Conservation (phyloP, 2,797 vertebrate species). For the Semotilus atromaculatus region DNA sequence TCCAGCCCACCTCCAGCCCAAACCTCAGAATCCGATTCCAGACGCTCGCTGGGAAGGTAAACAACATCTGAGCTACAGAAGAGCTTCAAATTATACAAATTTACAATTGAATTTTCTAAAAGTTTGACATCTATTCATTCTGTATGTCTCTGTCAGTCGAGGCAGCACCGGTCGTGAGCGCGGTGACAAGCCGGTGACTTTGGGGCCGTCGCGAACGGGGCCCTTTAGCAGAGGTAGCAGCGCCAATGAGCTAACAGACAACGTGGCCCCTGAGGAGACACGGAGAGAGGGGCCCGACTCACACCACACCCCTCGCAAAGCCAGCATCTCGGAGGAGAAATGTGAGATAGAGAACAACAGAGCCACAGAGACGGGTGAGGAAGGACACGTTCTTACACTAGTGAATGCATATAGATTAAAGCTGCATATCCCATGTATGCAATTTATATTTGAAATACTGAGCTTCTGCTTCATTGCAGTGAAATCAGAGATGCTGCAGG, state of each 20-base stretch:
- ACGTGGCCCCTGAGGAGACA: conserved; percentile 82
- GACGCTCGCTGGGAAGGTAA: conserved; percentile 90
- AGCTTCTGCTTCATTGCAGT: conserved; percentile 66
- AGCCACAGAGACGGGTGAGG: conserved; percentile 82
- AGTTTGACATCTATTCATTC: not conserved
- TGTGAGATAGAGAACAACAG: conserved; percentile 76
- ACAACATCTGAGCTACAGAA: no score
- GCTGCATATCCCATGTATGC: not conserved
- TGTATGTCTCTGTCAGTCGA: conserved; percentile 64
- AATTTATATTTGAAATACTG: not conserved
- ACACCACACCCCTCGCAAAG: conserved; percentile 75
- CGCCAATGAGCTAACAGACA: conserved; percentile 88
- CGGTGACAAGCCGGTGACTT: conserved; percentile 83
- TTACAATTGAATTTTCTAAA: not conserved
- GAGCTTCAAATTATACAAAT: no score
- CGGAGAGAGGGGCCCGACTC: conserved; percentile 81
- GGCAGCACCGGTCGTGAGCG: conserved; percentile 86
- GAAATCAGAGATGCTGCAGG: conserved; percentile 79
- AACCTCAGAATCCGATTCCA: conserved; percentile 85
- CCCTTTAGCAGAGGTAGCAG: conserved; percentile 82
- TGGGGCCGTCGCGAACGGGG: conserved; percentile 77
- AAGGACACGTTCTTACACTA: not conserved
- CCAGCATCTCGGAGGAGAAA: conserved; percentile 84
- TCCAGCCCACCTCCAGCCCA: conserved; percentile 75
- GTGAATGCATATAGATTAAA: not conserved